phyloP scores from a whole-genome alignment of 2,113 vertebrate species.

The Pachyramphus minor region DNA sequence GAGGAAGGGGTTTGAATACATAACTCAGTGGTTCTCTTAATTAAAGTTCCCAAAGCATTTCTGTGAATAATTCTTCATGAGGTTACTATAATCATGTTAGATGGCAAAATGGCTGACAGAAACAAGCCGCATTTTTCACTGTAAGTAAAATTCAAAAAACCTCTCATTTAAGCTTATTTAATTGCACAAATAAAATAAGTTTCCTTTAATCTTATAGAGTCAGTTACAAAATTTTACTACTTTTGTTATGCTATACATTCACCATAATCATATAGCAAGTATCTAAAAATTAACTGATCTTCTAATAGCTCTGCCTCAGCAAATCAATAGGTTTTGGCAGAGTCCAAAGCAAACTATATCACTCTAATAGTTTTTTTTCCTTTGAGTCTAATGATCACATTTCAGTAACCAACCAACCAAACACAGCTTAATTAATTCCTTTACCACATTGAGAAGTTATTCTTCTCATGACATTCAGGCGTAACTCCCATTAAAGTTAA shows the following conservation, averaged over 20 bases:
- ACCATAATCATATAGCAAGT: not conserved
- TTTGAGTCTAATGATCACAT: slow-evolving; percentile 1
- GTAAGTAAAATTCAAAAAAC: not conserved
- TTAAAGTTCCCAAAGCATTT: not conserved
- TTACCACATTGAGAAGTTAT: not conserved
- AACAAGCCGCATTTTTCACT: not conserved
- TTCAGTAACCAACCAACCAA: not conserved
- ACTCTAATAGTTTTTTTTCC: not conserved
- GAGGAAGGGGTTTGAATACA: not conserved
- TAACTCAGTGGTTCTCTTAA: not conserved
- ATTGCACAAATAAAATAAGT: not conserved
- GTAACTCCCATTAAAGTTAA: not conserved
- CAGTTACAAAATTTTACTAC: not conserved
- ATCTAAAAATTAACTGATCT: not conserved
- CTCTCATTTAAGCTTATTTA: not conserved
- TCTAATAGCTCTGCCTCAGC: not conserved
- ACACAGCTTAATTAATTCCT: slow-evolving; percentile 17
- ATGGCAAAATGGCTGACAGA: not conserved
- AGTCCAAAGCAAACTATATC: not conserved
- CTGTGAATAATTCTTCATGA: not conserved
- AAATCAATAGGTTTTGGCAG: not conserved
- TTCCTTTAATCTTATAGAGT: not conserved
- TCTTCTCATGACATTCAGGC: not conserved
- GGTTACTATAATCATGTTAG: not conserved
- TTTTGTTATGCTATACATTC: not conserved